Percentiles rank a stretch among this genome's conserved stretches.
phyloP scores from a whole-genome alignment of 2,888 invertebrate genomes.

The Plebejus melissa region DNA sequence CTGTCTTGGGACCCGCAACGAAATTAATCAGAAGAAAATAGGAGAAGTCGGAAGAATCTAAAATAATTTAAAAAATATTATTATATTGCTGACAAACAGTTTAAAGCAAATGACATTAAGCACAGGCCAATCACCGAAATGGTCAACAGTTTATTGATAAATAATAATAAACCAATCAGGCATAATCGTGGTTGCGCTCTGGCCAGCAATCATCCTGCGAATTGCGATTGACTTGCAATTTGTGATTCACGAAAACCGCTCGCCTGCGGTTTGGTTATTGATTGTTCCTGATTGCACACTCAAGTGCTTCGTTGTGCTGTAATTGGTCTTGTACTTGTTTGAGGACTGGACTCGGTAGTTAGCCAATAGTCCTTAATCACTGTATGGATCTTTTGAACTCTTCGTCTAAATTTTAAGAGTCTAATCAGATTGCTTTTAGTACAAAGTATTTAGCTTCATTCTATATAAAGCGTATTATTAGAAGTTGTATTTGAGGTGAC shows the following conservation, averaged over 20 bases:
- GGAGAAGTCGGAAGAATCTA: no score
- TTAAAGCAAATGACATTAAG: no score
- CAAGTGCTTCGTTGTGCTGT: background rate
- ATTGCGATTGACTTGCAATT: background rate
- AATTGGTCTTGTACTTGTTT: constrained; percentile 13
- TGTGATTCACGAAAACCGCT: constrained; percentile 12
- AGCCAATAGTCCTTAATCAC: background rate
- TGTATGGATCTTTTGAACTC: background rate
- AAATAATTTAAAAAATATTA: no score
- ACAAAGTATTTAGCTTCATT: no score
- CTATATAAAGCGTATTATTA: no score
- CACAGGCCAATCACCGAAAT: background rate
- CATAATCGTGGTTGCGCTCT: background rate
- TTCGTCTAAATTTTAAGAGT: background rate
- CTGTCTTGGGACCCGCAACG: no score
- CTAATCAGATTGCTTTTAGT: background rate
- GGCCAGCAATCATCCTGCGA: background rate
- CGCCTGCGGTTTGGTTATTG: constrained; percentile 8
- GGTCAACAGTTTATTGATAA: background rate
- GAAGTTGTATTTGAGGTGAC: no score
- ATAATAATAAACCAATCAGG: background rate
- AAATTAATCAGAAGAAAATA: no score
- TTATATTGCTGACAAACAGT: no score
- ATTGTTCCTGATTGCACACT: constrained; percentile 9
- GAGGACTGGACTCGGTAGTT: background rate